A percentile compares a stretch with the other conserved stretches of the same genome.
Evolutionary conservation across 2,888 invertebrate species (phyloP).

Genomic region (Imbricaverruca yamaguchii): DNA sequence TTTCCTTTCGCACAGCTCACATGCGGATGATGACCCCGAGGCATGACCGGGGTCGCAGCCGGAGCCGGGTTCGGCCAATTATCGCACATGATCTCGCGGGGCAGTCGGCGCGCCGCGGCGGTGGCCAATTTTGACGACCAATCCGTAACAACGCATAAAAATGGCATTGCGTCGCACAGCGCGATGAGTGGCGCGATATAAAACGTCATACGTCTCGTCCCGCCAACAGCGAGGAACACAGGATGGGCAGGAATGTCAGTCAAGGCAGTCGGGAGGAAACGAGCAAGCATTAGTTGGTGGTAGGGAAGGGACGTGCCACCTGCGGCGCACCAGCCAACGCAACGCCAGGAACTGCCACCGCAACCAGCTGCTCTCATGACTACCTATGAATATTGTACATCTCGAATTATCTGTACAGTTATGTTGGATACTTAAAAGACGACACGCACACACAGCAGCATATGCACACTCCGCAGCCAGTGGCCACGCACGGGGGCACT

Average conservation of each 20-base stretch:
- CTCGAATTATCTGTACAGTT: constrained; percentile 4
- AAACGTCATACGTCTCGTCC: neutral
- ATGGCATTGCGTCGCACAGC: neutral
- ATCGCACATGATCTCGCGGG: neutral
- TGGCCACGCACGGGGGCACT: neutral
- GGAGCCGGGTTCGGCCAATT: neutral
- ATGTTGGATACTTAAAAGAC: constrained; percentile 13
- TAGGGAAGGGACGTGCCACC: neutral
- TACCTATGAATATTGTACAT: constrained; percentile 2
- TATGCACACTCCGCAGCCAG: neutral
- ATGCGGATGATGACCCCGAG: neutral
- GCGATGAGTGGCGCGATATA: neutral
- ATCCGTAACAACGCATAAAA: constrained; percentile 9
- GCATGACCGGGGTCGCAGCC: neutral
- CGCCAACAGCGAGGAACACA: neutral
- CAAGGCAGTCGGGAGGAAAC: neutral
- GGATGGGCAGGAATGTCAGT: neutral
- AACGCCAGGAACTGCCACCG: neutral
- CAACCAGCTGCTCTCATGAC: neutral
- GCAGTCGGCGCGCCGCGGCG: neutral
- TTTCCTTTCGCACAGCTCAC: neutral
- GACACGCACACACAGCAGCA: neutral
- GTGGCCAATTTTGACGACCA: neutral
- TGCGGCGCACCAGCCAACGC: neutral
- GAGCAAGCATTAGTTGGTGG: neutral